Conservation (phyloP, 1,140 invertebrate species). For the Acromyrmex echinatior region DNA sequence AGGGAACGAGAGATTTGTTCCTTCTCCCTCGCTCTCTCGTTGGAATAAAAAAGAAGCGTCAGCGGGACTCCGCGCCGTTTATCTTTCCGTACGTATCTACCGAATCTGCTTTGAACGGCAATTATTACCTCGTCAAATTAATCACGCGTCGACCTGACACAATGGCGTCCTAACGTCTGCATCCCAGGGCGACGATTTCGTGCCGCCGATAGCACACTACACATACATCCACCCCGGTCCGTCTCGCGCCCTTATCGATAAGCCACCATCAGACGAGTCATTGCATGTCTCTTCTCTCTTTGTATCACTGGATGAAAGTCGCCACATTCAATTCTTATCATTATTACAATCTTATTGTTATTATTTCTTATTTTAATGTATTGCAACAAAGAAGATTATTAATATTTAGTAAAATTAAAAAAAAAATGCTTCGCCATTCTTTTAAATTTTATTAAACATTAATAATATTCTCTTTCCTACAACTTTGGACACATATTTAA, state of each 20-base stretch:
- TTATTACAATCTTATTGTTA: conserved; percentile 1
- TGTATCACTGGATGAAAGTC: conserved; percentile 1
- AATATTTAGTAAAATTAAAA: too few species aligned
- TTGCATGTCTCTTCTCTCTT: conserved; percentile 35
- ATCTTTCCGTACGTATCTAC: conserved; percentile 71
- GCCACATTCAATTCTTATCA: conserved; percentile 16
- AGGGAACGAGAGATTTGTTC: conserved; percentile 43
- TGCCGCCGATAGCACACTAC: conserved; percentile 52
- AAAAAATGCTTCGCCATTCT: neutral
- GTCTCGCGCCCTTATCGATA: conserved; percentile 51
- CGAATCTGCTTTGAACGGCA: conserved; percentile 68
- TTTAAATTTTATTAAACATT: neutral
- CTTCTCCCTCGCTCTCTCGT: neutral
- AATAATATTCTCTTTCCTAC: neutral
- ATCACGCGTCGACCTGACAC: conserved; percentile 71
- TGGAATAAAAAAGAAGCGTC: conserved; percentile 38
- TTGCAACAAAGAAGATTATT: too few species aligned
- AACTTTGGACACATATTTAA: neutral
- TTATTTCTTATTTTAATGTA: neutral
- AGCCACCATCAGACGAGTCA: conserved; percentile 66
- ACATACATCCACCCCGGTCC: neutral
- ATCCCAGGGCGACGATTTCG: conserved; percentile 51
- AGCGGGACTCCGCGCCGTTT: conserved; percentile 62
- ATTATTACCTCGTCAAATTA: conserved; percentile 78
- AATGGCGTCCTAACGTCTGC: conserved; percentile 67